phyloP scores from a whole-genome alignment of 2,797 vertebrate genomes.

The Hemibagrus guttatus region DNA sequence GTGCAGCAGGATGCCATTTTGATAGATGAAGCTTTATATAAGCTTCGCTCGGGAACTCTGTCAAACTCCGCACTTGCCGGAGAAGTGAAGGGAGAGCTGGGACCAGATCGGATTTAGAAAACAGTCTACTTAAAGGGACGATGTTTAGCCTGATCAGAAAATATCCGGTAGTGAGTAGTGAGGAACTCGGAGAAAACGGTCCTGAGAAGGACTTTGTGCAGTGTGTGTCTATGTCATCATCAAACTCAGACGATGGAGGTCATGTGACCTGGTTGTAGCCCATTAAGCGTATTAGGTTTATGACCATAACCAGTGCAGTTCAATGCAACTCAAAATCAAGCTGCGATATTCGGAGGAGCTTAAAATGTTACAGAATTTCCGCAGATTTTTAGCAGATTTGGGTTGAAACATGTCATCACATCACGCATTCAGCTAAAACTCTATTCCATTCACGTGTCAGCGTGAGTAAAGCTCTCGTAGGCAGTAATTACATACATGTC shows the following conservation, averaged over 20 bases:
- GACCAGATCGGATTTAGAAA: neutral
- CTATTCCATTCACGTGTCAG: too few relatives aligned
- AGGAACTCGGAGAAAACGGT: neutral
- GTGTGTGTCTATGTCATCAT: neutral
- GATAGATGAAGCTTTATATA: conserved; percentile 44
- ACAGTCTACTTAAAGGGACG: neutral
- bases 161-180: neutral
- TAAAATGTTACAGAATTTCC: too few relatives aligned
- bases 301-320: neutral
- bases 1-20: conserved; percentile 33
- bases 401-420: too few relatives aligned
- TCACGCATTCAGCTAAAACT: too few relatives aligned
- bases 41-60: neutral
- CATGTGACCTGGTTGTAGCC: neutral
- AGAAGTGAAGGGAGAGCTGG: neutral
- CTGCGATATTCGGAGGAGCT: too few relatives aligned
- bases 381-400: too few relatives aligned
- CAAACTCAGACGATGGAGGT: neutral
- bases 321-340: too few relatives aligned
- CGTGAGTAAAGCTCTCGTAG: too few relatives aligned
- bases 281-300: neutral
- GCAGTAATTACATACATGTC: too few relatives aligned
- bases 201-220: neutral
- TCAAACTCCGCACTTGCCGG: conserved; percentile 19
- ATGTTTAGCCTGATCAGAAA: neutral